A percentile compares a stretch with the other conserved stretches of the same genome.
phyloP scores from a whole-genome alignment of 2,797 vertebrate genomes.

The Dryobates pubescens region DNA sequence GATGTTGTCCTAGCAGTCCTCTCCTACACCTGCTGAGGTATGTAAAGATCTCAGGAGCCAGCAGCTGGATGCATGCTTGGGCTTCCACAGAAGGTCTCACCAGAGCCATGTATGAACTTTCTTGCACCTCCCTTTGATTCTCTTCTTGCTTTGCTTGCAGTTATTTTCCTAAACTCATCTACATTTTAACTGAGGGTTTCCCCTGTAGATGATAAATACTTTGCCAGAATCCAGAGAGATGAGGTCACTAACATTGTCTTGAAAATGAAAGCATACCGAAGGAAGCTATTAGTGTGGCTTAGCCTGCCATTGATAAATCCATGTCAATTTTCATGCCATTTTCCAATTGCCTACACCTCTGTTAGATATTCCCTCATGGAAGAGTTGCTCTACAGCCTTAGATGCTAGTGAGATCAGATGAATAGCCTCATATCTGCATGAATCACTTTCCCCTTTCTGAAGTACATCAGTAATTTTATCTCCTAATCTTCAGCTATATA shows the following conservation, averaged over 20 bases:
- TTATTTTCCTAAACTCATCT: neutral
- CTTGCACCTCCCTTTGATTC: neutral
- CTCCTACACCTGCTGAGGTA: neutral
- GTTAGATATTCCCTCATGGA: neutral
- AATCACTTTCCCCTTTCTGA: neutral
- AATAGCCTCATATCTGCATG: neutral
- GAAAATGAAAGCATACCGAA: neutral
- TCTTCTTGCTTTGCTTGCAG: neutral
- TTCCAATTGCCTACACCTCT: constrained; percentile 3
- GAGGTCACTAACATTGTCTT: neutral
- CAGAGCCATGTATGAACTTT: accelerated
- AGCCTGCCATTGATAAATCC: neutral
- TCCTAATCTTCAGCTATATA: neutral
- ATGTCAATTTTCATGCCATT: neutral
- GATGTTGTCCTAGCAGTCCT: accelerated
- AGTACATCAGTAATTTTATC: neutral
- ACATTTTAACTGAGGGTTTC: neutral
- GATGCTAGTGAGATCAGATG: neutral
- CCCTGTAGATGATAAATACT: neutral
- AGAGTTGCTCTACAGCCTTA: neutral
- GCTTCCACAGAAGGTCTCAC: neutral
- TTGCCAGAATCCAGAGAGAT: neutral
- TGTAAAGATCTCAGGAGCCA: neutral
- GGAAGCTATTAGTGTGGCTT: neutral
- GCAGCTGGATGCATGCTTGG: neutral